These are phyloP conservation scores for Etia nguti DNA, from an alignment of 2,113 vertebrate species.

Conservation along the genomic window DNA sequence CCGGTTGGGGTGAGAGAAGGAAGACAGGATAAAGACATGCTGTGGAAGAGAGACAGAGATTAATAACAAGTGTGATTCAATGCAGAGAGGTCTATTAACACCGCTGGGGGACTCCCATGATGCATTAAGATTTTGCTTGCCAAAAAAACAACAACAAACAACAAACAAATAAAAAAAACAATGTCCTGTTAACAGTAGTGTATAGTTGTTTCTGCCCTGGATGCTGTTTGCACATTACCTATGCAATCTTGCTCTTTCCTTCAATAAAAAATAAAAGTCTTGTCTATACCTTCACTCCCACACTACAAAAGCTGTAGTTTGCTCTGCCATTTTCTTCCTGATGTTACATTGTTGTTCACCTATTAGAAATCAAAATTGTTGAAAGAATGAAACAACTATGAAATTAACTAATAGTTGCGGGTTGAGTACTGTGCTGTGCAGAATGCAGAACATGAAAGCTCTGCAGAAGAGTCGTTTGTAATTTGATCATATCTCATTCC, in stretches of 20 bases:
- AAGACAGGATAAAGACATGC: too few relatives aligned
- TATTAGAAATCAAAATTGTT: neutral
- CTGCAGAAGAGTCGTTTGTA: neutral
- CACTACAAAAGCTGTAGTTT: neutral
- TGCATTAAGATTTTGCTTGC: too few relatives aligned
- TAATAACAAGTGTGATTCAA: too few relatives aligned
- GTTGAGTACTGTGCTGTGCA: neutral
- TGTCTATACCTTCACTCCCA: accelerated
- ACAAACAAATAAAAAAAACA: neutral
- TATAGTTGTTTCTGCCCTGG: neutral
- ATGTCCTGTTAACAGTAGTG: neutral
- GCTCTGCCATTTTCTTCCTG: neutral
- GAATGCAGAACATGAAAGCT: neutral
- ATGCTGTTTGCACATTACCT: neutral
- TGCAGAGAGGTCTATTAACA: too few relatives aligned
- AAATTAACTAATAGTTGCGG: accelerated
- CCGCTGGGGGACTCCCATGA: too few relatives aligned
- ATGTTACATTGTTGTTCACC: neutral
- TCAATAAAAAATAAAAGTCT: neutral
- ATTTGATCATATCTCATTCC: neutral
- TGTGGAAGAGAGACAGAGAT: too few relatives aligned
- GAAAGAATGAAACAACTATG: neutral
- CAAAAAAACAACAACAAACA: neutral
- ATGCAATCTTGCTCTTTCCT: accelerated
- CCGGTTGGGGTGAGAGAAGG: too few relatives aligned